These are phyloP conservation scores for Podarcis cretensis DNA, from an alignment of 2,113 vertebrate genomes.

Conservation along the genomic window DNA sequence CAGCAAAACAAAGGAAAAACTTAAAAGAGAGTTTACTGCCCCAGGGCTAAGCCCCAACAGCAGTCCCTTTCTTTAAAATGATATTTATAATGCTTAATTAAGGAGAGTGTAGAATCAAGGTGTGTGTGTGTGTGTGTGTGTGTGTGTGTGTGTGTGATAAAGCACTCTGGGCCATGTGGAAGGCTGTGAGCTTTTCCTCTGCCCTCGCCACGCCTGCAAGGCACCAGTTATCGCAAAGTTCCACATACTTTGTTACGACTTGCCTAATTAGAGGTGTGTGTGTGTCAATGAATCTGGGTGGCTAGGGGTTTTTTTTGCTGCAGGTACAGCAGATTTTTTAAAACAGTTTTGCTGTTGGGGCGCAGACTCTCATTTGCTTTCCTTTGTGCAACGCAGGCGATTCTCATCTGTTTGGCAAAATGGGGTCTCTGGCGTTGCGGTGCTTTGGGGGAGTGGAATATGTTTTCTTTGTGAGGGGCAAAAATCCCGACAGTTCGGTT, in stretches of 20 bases:
- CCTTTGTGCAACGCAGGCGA: background rate
- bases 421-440: background rate
- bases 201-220: slow-evolving; percentile 48
- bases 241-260: slow-evolving; percentile 69
- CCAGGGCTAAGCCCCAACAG: slow-evolving; percentile 66
- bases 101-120: slow-evolving; percentile 54
- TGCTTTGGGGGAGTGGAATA: background rate
- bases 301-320: slow-evolving; percentile 29
- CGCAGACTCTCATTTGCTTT: background rate
- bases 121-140: background rate
- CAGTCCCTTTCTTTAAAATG: slow-evolving; percentile 60
- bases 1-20: slow-evolving; percentile 39
- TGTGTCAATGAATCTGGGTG: slow-evolving; percentile 43
- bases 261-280: slow-evolving; percentile 68
- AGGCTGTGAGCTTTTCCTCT: slow-evolving; percentile 58
- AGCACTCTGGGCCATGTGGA: slow-evolving; percentile 34
- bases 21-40: slow-evolving; percentile 68
- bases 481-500: background rate
- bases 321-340: slow-evolving; percentile 34
- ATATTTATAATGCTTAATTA: slow-evolving; percentile 71
- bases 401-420: background rate
- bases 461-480: background rate
- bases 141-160: slow-evolving; percentile 57
- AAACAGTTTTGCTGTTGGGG: background rate
- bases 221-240: slow-evolving; percentile 66